Percentiles rank a stretch among this genome's conserved stretches.
Evolutionary conservation across 2,888 invertebrate genomes (phyloP).

Genomic region (Cosmia pyralina): DNA sequence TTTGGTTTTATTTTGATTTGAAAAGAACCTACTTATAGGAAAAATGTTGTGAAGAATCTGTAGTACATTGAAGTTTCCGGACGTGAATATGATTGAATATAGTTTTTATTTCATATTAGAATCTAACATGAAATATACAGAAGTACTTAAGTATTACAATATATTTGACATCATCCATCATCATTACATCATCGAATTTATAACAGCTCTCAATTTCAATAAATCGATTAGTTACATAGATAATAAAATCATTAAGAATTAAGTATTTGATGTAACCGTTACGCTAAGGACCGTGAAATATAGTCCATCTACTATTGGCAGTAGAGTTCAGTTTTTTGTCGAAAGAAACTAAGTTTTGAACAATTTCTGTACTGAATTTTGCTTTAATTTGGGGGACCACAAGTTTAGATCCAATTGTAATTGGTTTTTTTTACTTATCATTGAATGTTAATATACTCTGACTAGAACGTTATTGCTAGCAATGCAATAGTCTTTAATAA

Average conservation of each 20-base stretch:
- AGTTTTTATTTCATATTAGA: too few species aligned
- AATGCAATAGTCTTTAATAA: neutral
- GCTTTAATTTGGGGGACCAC: neutral
- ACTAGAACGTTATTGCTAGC: neutral
- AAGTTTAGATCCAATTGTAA: neutral
- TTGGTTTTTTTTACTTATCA: neutral
- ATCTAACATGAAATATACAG: too few species aligned
- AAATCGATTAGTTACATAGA: constrained; percentile 35
- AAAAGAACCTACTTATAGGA: neutral
- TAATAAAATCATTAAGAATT: neutral
- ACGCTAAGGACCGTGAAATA: neutral
- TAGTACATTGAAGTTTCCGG: too few species aligned
- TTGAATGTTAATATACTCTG: neutral
- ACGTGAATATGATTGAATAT: too few species aligned
- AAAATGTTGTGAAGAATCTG: neutral
- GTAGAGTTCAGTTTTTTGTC: neutral
- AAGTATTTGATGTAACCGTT: neutral
- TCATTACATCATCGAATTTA: constrained; percentile 19
- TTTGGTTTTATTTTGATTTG: too few species aligned
- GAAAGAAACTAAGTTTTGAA: neutral
- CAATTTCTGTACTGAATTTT: neutral
- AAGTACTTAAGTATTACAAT: constrained; percentile 3
- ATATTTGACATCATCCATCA: neutral
- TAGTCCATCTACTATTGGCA: neutral
- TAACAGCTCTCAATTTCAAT: constrained; percentile 6